Evolutionary conservation across 2,797 vertebrate genomes (phyloP), one percentile per base, ranked within the genome.

Genomic region (Parambassis ranga): DNA sequence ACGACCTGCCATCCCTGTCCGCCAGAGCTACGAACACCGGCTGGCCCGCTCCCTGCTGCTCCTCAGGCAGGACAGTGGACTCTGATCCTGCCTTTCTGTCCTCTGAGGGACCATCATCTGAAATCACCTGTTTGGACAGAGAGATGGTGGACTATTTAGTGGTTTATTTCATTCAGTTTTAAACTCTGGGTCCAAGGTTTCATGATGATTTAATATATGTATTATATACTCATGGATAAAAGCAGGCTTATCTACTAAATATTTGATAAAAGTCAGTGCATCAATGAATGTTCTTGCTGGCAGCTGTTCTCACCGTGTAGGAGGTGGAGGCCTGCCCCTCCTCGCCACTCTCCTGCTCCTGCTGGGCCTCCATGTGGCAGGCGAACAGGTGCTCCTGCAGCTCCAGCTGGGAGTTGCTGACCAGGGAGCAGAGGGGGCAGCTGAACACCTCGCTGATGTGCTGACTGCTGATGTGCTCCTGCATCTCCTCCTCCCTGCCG

Each of bases 21-120:
- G 92, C 86, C 63, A 96, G 74, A 0, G 83, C 84, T 64, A 95
- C 92, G 13, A 94, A 93, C 73, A 97, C 91, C 77, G 90, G 94
- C 56, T 92, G 93, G 0, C 93, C 89, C 0, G 71, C 78, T 1
- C 73, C 23, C 0, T 92, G 82, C 19, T 90, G 92, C 46, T 90
- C 88, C 31, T 92, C 75, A 3, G 87, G 85, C 37, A 90, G 75
- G 6, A 88, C 75, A 36, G 3, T n/a, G 3, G 92, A 86, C 65
- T 92, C 91, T 0, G 71, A 32, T 0, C 65, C 68, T 0, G 81
- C 51, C 15, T 64, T 19, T 8, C 13, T 28, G 19, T 4, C 31
- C 2, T 39, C 86, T 2, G 86, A 38, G 15, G 88, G 80, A 0
- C 75, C 79, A 0, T 75, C 79, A 0, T 71, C 62, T 48, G 91